Evolutionary conservation across 1,140 invertebrate genomes (phyloP), one percentile per base, ranked within the genome.

Genomic region (Oryzaephilus surinamensis): DNA sequence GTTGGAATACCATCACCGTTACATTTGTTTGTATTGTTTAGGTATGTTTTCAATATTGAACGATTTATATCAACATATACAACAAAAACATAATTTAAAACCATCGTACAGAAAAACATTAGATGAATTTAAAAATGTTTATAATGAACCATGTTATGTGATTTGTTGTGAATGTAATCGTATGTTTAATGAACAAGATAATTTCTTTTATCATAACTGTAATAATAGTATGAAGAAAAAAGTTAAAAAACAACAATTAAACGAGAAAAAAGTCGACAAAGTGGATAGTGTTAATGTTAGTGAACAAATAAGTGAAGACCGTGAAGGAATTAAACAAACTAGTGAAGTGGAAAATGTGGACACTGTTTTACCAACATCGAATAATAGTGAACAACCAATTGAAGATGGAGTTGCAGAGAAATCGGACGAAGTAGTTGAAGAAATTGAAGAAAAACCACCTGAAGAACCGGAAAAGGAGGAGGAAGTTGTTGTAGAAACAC

Each of bases 1-100:
- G 77, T 66, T 78, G 30, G 80, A 85, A 46, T 69, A 77, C 12
- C 83, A 88, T 56, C 74, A 77, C 43, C 70, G 80, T 23, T 79
- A 78, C 52, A 81, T 84, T 46, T 88, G 84, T 55, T 58, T 86
- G 7, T 83, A 79, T 60, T 87, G 84, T 52, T 66, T 84, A 21
- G 78, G 79, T 33, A 78, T 85, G 66, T 86, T 84, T 63, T 75
- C 76, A 15, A 74, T 74, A 45, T 76, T 80, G n/a, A 81, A 86
- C 43, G 78, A 81, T 52, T 57, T 88, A 13, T 76, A 77, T 21
- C 63, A 77, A 44, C 84, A 88, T 64, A 61, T 88, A 43, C 68
- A 71, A 30, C 75, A 74, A 35, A 82, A 81, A 59, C 84, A 88
- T 52, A 78, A 76, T 59, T 71, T 82, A 23, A 70, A 76, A 49